A percentile compares a stretch with the other conserved stretches of the same genome.
These are phyloP conservation scores for Sorex araneus DNA, from an alignment of 2,113 vertebrate species.

Conservation along the genomic window DNA sequence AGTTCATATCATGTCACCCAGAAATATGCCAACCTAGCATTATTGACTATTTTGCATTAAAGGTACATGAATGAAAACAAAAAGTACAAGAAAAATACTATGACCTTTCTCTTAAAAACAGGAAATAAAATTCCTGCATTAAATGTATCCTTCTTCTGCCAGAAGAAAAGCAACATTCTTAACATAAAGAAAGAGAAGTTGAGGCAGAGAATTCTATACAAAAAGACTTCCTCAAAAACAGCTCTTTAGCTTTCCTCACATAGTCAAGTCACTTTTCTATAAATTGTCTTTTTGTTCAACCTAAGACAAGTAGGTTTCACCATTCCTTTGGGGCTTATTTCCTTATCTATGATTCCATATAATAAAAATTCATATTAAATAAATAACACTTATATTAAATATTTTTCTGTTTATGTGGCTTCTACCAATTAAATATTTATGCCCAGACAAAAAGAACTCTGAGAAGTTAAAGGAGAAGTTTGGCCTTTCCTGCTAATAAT, in stretches of 20 bases:
- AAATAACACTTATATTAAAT: not conserved
- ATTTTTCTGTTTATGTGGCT: slow-evolving; percentile 34
- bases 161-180: slow-evolving; percentile 33
- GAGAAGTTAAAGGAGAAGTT: slow-evolving; percentile 28
- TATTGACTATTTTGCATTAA: slow-evolving; percentile 12
- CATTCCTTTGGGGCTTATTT: slow-evolving; percentile 22
- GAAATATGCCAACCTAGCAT: not conserved
- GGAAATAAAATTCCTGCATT: not conserved
- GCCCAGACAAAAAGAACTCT: not conserved
- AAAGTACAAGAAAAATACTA: slow-evolving; percentile 6
- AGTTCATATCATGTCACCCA: not conserved
- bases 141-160: not conserved
- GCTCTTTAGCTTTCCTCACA: not conserved
- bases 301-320: not conserved
- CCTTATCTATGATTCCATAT: not conserved
- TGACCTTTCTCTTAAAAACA: slow-evolving; percentile 41
- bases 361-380: slow-evolving; percentile 30
- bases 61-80: slow-evolving; percentile 17
- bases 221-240: slow-evolving; percentile 54
- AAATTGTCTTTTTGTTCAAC: slow-evolving; percentile 29
- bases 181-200: not conserved
- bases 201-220: slow-evolving; percentile 19
- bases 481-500: not conserved
- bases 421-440: slow-evolving; percentile 8
- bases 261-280: not conserved